Conservation (phyloP, 2,797 vertebrate genomes). For the Botia almorhae region DNA sequence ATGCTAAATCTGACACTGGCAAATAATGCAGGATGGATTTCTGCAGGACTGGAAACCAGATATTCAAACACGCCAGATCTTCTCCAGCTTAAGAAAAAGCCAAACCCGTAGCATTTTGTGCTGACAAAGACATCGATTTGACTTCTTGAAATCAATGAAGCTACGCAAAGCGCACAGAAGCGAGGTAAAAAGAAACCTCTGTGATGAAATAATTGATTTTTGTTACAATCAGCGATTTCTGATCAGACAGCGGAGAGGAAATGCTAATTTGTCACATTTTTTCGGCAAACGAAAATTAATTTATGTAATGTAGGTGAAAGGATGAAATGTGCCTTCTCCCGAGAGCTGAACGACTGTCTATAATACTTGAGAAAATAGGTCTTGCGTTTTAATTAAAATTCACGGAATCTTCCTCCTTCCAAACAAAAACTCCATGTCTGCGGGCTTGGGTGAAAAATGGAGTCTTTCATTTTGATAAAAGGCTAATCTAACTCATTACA, state of each 20-base stretch:
- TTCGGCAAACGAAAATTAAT: slow-evolving; percentile 77
- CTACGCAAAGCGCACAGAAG: slow-evolving; percentile 71
- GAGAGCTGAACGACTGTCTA: slow-evolving; percentile 75
- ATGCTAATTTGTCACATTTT: slow-evolving; percentile 78
- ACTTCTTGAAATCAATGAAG: slow-evolving; percentile 80
- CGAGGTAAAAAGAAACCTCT: slow-evolving; percentile 67
- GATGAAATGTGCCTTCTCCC: slow-evolving; percentile 72
- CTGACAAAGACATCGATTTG: slow-evolving; percentile 76
- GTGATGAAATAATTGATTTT: slow-evolving; percentile 78
- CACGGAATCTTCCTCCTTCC: slow-evolving; percentile 77
- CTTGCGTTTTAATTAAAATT: slow-evolving; percentile 86
- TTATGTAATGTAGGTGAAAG: slow-evolving; percentile 73
- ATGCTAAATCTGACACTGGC: slow-evolving; percentile 67
- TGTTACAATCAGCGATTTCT: slow-evolving; percentile 82
- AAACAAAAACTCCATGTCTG: slow-evolving; percentile 70
- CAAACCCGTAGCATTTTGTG: slow-evolving; percentile 68
- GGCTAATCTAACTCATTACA: slow-evolving; percentile 83
- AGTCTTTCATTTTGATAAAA: slow-evolving; percentile 85
- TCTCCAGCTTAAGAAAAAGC: slow-evolving; percentile 34
- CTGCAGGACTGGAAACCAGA: slow-evolving; percentile 64
- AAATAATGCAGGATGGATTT: slow-evolving; percentile 73
- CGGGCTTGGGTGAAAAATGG: slow-evolving; percentile 78
- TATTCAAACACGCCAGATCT: slow-evolving; percentile 42
- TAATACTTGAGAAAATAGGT: slow-evolving; percentile 77
- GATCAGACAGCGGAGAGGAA: slow-evolving; percentile 74